Base-by-base conservation (phyloP, 2,797 vertebrate genomes). In the Peromyscus aztecus region DNA sequence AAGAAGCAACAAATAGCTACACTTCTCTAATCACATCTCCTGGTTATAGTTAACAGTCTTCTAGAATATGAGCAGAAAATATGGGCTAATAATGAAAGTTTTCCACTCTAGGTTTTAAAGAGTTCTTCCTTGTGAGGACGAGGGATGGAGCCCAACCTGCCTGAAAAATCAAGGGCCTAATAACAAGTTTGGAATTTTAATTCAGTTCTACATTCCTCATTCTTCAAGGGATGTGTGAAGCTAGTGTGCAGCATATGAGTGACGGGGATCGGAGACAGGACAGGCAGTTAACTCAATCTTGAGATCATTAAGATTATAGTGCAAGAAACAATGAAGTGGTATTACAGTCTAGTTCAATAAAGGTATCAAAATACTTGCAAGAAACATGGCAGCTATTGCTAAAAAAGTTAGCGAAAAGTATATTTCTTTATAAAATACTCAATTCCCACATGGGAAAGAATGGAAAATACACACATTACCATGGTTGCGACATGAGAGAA, bases 41-140 rank as follows among this genome's bases (percentile, higher is more conserved):
- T 69, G 82, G 55, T 29, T 59, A 29, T n/a, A 88, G 11, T 5
- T 87, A 37, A 76, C 1, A 61, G 29, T 43, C 24, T 46, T 87
- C 43, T 59, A 91, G 75, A 94, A 91, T 75, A 21, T 92, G 37
- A 96, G 76, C 37, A 89, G 63, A 97, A 71, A 97, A 81, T 10
- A 89, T 14, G 49, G 76, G 31, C 29, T 63, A 76, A n/a, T 31
- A 91, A 59, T 87, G 67, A 27, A 0, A 34, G 16, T 59, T 88
- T 76, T n/a, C 71, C 95, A 80, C 13, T 89, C 4, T 57, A 88
- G 73, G 67, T 67, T 94, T 94, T 75, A 93, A 82, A 55, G 82
- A 90, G 73, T n/a, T 73, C 4, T 21, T 88, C 49, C 34, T 78
- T 90, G 17, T 93, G 76, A 95, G 95, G 88, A 78, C 89, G 82